A percentile compares a stretch with the other conserved stretches of the same genome.
Conservation (phyloP, 1,140 invertebrate species). For the Penaeus vannamei region DNA sequence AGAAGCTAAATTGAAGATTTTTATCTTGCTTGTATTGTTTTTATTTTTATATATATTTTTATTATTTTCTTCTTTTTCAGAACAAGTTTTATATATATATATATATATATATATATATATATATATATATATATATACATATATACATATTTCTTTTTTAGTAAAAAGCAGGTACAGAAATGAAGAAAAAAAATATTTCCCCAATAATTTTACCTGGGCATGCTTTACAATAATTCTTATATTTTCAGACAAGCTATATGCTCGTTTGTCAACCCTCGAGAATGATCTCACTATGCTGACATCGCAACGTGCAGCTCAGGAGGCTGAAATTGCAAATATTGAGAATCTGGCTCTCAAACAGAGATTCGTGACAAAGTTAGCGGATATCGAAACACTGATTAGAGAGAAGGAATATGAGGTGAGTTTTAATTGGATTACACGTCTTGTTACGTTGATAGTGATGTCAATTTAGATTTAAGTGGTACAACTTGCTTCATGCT, state of each 20-base stretch:
- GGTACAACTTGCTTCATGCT: too few relatives aligned
- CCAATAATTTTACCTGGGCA: neutral
- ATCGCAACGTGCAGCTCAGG: slow-evolving; percentile 81
- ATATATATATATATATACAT: too few relatives aligned
- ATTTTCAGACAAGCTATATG: slow-evolving; percentile 57
- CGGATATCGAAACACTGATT: slow-evolving; percentile 84
- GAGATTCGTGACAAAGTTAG: slow-evolving; percentile 85
- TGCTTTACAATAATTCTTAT: neutral
- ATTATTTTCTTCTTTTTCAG: too few relatives aligned
- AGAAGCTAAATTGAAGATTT: too few relatives aligned
- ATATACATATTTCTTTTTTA: too few relatives aligned
- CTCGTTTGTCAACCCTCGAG: slow-evolving; percentile 52
- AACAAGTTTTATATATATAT: too few relatives aligned
- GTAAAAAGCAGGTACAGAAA: too few relatives aligned
- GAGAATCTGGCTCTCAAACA: slow-evolving; percentile 88
- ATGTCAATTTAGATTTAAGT: neutral
- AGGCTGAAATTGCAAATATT: slow-evolving; percentile 86
- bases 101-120: too few relatives aligned
- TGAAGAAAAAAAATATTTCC: neutral
- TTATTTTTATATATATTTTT: too few relatives aligned
- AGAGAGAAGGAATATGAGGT: slow-evolving; percentile 86
- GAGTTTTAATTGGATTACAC: slow-evolving; percentile 63
- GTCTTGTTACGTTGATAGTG: neutral
- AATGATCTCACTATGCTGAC: slow-evolving; percentile 80
- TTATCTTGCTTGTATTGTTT: too few relatives aligned